Conservation (phyloP, 2,797 vertebrate species). For the Lacerta viridis region DNA sequence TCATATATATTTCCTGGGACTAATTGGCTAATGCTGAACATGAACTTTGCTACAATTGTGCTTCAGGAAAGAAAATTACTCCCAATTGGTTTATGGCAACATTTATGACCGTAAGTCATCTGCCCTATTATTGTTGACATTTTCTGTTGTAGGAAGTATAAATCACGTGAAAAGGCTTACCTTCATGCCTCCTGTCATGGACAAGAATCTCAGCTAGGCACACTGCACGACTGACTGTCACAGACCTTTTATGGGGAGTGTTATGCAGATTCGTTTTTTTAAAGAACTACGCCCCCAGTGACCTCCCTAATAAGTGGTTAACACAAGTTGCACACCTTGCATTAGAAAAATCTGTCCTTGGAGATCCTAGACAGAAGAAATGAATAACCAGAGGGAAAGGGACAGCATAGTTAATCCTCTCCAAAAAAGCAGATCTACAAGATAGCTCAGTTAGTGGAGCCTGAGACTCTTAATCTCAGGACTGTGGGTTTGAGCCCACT, state of each 20-base stretch:
- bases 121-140: background rate
- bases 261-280: background rate
- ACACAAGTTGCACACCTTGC: too few species aligned
- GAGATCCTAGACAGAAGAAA: background rate
- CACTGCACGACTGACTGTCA: background rate
- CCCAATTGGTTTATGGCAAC: conserved; percentile 17
- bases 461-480: too few species aligned
- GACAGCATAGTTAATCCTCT: background rate
- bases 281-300: background rate
- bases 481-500: too few species aligned
- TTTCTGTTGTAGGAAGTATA: background rate
- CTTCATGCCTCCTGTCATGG: background rate
- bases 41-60: conserved; percentile 22
- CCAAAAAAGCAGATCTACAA: background rate
- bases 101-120: conserved; percentile 27
- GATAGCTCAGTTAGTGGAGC: background rate
- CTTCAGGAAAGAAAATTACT: conserved; percentile 39
- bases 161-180: background rate
- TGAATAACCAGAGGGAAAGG: background rate
- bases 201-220: background rate
- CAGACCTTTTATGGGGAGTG: background rate
- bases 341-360: background rate
- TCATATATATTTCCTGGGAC: conserved; percentile 17
- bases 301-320: background rate
- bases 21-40: conserved; percentile 36